These are phyloP conservation scores for Magallana nippona DNA, from an alignment of 2,888 invertebrate genomes.

Conservation along the genomic window DNA sequence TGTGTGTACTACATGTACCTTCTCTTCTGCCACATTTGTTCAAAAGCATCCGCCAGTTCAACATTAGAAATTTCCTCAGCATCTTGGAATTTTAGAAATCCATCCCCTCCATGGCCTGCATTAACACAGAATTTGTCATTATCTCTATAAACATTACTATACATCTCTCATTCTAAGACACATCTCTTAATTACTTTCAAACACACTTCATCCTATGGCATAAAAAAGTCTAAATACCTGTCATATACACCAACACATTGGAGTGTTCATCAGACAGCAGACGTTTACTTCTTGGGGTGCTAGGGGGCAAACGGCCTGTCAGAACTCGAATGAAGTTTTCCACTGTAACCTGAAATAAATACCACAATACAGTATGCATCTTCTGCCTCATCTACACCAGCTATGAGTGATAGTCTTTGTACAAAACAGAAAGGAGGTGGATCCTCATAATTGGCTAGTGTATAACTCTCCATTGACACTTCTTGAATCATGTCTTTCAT, in stretches of 20 bases:
- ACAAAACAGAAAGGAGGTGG: no score
- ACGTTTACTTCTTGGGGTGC: constrained; percentile 96
- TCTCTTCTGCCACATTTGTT: constrained; percentile 99
- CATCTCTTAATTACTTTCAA: no score
- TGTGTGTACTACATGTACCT: no score
- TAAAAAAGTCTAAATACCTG: constrained; percentile 82
- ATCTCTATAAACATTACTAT: no score
- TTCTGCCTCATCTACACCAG: constrained; percentile 45
- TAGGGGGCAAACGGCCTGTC: constrained; percentile 94
- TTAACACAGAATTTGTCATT: not conserved
- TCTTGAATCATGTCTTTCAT: no score
- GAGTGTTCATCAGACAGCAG: constrained; percentile 93
- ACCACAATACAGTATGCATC: no score
- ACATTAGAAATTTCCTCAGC: constrained; percentile 99
- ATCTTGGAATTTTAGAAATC: constrained; percentile 99
- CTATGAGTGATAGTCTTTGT: no score
- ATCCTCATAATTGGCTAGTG: no score
- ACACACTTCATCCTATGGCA: no score
- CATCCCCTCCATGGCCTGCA: constrained; percentile 95
- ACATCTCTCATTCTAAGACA: no score
- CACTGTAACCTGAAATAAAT: constrained; percentile 89
- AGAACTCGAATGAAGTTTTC: constrained; percentile 98
- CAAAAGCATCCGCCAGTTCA: constrained; percentile 98
- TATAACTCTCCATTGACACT: no score
- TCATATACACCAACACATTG: constrained; percentile 97